Conservation (phyloP, 2,888 invertebrate species). For the Amiota mariae region DNA sequence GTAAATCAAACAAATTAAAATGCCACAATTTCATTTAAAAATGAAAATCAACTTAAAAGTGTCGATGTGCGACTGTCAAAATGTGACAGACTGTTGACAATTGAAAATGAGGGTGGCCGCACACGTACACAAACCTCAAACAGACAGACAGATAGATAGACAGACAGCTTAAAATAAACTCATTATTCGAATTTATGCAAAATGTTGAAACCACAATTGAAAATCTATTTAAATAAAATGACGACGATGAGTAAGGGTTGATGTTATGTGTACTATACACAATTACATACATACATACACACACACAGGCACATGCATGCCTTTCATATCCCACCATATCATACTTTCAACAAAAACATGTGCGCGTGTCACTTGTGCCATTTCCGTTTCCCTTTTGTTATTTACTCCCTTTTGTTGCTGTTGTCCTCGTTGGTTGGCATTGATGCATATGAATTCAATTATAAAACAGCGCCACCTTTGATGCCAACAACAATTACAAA, state of each 20-base stretch:
- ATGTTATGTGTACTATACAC: slow-evolving; percentile 1
- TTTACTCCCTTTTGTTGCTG: slow-evolving; percentile 18
- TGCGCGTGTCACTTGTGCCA: slow-evolving; percentile 28
- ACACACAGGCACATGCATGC: slow-evolving; percentile 16
- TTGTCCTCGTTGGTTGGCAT: slow-evolving; percentile 52
- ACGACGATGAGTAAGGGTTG: slow-evolving; percentile 35
- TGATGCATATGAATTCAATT: slow-evolving; percentile 72
- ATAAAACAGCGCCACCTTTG: slow-evolving; percentile 66
- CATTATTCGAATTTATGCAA: slow-evolving; percentile 71
- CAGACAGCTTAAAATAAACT: slow-evolving; percentile 54
- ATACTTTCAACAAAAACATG: background rate
- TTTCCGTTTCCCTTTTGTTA: slow-evolving; percentile 34
- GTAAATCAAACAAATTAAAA: slow-evolving; percentile 37
- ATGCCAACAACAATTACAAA: slow-evolving; percentile 47
- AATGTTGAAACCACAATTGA: slow-evolving; percentile 71
- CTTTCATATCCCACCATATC: background rate
- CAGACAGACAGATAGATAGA: background rate
- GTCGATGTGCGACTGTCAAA: slow-evolving; percentile 54
- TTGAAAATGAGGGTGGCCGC: slow-evolving; percentile 53
- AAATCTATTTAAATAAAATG: slow-evolving; percentile 71
- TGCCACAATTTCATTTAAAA: slow-evolving; percentile 58
- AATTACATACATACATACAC: slow-evolving; percentile 13
- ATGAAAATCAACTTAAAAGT: slow-evolving; percentile 49
- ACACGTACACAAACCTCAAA: background rate
- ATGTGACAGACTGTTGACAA: slow-evolving; percentile 58